These are phyloP conservation scores for Dicyrtoma fusca DNA, from an alignment of 2,888 invertebrate genomes.

Conservation along the genomic window DNA sequence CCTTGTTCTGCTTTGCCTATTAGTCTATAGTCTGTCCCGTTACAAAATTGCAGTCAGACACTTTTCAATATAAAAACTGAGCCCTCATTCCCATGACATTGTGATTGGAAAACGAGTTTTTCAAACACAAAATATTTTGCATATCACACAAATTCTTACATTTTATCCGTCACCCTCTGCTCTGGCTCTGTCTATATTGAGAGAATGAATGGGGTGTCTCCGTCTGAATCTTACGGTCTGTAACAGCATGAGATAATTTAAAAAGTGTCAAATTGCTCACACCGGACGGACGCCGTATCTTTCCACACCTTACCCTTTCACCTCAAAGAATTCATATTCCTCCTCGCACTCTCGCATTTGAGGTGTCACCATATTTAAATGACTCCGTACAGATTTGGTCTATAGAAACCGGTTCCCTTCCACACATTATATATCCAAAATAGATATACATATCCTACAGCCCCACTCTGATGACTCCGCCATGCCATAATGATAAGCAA, in stretches of 20 bases:
- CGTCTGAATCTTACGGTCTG: neutral
- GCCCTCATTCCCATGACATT: too few species aligned
- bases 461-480: too few species aligned
- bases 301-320: conserved; percentile 37
- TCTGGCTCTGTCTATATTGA: neutral
- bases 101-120: too few species aligned
- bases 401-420: conserved; percentile 3
- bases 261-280: conserved; percentile 33
- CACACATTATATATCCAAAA: too few species aligned
- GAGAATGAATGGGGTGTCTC: neutral
- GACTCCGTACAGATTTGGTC: conserved; percentile 14
- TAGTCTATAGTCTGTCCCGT: too few species aligned
- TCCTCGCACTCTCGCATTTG: neutral
- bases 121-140: too few species aligned
- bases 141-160: too few species aligned
- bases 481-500: too few species aligned
- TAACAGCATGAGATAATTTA: conserved; percentile 11
- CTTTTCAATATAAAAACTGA: too few species aligned
- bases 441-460: too few species aligned
- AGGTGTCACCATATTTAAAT: conserved; percentile 39
- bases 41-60: too few species aligned
- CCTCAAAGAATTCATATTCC: conserved; percentile 16
- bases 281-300: conserved; percentile 3
- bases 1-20: too few species aligned
- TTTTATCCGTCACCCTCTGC: neutral